phyloP scores from a whole-genome alignment of 2,113 vertebrate genomes.

The Junco hyemalis region DNA sequence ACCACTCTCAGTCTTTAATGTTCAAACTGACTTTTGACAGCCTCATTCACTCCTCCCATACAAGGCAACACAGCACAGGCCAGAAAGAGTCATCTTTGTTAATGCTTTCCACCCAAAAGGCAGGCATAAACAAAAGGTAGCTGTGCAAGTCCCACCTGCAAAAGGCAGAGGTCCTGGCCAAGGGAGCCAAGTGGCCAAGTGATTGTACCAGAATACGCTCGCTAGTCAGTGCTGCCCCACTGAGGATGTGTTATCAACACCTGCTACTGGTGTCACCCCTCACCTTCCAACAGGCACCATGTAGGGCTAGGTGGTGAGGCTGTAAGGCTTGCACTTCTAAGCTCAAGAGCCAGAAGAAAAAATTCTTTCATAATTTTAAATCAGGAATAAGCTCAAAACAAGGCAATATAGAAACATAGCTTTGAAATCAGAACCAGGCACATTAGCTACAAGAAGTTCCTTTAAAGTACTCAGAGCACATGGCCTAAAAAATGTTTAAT shows the following conservation, averaged over 20 bases:
- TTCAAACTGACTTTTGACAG: background rate
- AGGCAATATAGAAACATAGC: background rate
- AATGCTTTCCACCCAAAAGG: background rate
- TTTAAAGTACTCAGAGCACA: background rate
- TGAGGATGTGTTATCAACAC: background rate
- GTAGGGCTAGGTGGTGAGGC: background rate
- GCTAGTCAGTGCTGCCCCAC: background rate
- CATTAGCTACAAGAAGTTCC: background rate
- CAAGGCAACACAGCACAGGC: rapidly evolving
- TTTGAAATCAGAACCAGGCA: background rate
- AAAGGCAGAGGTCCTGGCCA: background rate
- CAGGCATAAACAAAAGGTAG: background rate
- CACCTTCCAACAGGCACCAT: background rate
- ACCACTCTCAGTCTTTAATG: background rate
- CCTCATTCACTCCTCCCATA: background rate
- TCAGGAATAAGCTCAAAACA: background rate
- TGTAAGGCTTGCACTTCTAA: background rate
- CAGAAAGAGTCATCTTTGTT: background rate
- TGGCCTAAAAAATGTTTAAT: background rate
- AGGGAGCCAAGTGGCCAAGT: background rate
- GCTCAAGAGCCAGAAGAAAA: background rate
- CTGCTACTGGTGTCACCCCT: background rate
- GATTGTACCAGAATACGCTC: background rate
- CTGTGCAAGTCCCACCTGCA: background rate
- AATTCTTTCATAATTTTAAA: background rate